Percentiles rank a stretch among this genome's conserved stretches.
Conservation (phyloP, 2,113 vertebrate species). For the human region GRCh38 chr13:23555501-23556000, state of each 20-base stretch:
- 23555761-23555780: background rate
- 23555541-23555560: background rate
- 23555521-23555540: background rate
- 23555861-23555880: background rate
- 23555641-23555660: background rate
- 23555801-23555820: background rate
- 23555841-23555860: background rate
- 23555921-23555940: background rate
- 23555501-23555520: background rate
- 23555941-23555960: background rate
- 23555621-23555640: background rate
- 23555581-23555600: background rate
- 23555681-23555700: background rate
- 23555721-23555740: background rate
- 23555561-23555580: background rate
- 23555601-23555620: background rate
- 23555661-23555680: background rate
- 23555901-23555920: background rate
- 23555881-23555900: background rate
- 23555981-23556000: background rate
- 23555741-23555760: background rate
- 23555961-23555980: background rate
- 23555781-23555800: background rate
- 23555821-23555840: background rate
- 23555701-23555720: background rate